Percentiles rank a stretch among this genome's conserved stretches.
These are phyloP conservation scores for Monopterus albus DNA, from an alignment of 2,113 vertebrate genomes.

Conservation along the genomic window DNA sequence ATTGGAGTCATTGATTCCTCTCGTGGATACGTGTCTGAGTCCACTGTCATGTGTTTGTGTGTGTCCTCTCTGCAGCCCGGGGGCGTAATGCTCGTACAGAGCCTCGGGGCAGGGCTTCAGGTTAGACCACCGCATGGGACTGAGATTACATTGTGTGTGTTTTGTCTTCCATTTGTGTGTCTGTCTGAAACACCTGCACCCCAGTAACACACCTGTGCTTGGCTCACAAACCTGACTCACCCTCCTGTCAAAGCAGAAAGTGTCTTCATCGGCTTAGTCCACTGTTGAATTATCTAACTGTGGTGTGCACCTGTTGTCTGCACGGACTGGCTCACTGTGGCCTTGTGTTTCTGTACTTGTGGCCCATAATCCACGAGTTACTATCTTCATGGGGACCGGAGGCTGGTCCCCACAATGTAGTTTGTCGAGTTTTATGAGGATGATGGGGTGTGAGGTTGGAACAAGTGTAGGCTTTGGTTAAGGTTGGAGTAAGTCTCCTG, in stretches of 20 bases:
- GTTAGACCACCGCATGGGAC: slow-evolving; percentile 75
- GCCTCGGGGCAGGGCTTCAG: slow-evolving; percentile 75
- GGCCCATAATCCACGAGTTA: too few relatives aligned
- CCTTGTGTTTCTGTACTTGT: too few relatives aligned
- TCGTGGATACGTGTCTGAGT: neutral
- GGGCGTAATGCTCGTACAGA: slow-evolving; percentile 67
- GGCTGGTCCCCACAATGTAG: too few relatives aligned
- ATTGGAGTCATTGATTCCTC: neutral
- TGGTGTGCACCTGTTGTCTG: neutral
- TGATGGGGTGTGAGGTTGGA: too few relatives aligned
- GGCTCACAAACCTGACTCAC: neutral
- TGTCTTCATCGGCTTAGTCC: neutral
- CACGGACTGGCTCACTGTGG: too few relatives aligned
- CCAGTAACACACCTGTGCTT: neutral
- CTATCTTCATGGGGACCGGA: too few relatives aligned
- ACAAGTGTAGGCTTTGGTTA: too few relatives aligned
- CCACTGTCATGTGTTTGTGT: slow-evolving; percentile 28
- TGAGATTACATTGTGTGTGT: slow-evolving; percentile 20
- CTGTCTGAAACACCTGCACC: slow-evolving; percentile 26
- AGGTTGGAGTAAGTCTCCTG: too few relatives aligned
- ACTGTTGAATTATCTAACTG: neutral
- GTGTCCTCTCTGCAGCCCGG: slow-evolving; percentile 74
- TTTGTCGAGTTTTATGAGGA: too few relatives aligned
- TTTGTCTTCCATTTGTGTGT: slow-evolving; percentile 25
- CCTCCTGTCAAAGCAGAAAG: neutral